These are phyloP conservation scores for Danaus melanippus DNA, from an alignment of 1,140 invertebrate species.

Conservation along the genomic window DNA sequence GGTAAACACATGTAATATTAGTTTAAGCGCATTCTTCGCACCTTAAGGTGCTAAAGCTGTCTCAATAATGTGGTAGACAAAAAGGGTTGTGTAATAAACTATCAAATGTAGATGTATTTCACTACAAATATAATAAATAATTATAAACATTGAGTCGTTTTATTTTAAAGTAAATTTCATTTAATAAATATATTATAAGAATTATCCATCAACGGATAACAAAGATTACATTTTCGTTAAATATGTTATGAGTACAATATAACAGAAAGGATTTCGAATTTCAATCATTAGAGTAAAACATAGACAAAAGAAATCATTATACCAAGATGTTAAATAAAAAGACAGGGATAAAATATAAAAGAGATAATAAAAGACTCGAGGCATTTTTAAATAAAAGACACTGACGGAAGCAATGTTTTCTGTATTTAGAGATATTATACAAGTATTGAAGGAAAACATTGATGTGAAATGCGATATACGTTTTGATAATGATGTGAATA, in stretches of 20 bases:
- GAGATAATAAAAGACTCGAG: slow-evolving; percentile 13
- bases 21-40: slow-evolving; percentile 1
- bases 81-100: slow-evolving; percentile 65
- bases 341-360: slow-evolving; percentile 8
- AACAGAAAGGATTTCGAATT: slow-evolving; percentile 22
- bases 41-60: slow-evolving; percentile 7
- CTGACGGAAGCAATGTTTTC: slow-evolving; percentile 14
- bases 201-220: too few species aligned
- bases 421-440: background rate
- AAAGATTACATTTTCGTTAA: slow-evolving; percentile 9
- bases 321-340: slow-evolving; percentile 15
- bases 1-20: slow-evolving; percentile 3
- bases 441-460: slow-evolving; percentile 4
- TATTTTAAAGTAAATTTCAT: too few species aligned
- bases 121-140: slow-evolving; percentile 23
- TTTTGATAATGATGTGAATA: background rate
- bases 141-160: too few species aligned
- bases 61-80: slow-evolving; percentile 17
- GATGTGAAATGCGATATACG: background rate
- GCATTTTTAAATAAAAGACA: slow-evolving; percentile 16
- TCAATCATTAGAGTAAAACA: slow-evolving; percentile 25
- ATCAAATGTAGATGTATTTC: slow-evolving; percentile 58
- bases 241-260: slow-evolving; percentile 11
- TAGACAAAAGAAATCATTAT: slow-evolving; percentile 29
- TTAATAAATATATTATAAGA: too few species aligned